phyloP scores from a whole-genome alignment of 2,888 invertebrate genomes.

The Pandemis corylana region DNA sequence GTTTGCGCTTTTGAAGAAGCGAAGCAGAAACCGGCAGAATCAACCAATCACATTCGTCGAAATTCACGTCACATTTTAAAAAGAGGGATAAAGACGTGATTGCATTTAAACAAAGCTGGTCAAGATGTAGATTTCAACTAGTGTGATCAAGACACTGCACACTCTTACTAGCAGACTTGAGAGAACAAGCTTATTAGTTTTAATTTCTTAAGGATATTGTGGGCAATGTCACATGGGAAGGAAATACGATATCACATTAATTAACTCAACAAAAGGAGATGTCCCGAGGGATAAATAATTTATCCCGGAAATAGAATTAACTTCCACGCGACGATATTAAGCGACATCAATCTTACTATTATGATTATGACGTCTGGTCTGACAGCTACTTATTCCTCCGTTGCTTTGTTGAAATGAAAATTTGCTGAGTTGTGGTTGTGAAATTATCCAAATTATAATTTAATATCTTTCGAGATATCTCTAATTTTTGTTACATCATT shows the following conservation, averaged over 20 bases:
- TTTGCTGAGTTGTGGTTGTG: conserved; percentile 1
- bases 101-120: too few species aligned
- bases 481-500: background rate
- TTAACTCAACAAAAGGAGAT: conserved; percentile 1
- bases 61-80: too few species aligned
- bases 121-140: too few species aligned
- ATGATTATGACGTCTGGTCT: conserved; percentile 19
- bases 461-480: background rate
- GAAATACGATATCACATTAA: background rate
- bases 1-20: too few species aligned
- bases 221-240: background rate
- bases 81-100: too few species aligned
- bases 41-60: too few species aligned
- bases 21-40: too few species aligned
- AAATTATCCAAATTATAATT: background rate
- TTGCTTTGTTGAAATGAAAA: conserved; percentile 16
- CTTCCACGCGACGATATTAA: conserved; percentile 14
- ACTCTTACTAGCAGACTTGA: background rate
- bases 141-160: too few species aligned
- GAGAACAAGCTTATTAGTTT: background rate
- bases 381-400: conserved; percentile 20
- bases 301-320: conserved; percentile 29
- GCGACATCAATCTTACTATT: conserved; percentile 34
- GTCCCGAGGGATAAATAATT: conserved; percentile 14
- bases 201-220: background rate